These are phyloP conservation scores for Wasmannia auropunctata DNA, from an alignment of 1,140 invertebrate species.

Conservation along the genomic window DNA sequence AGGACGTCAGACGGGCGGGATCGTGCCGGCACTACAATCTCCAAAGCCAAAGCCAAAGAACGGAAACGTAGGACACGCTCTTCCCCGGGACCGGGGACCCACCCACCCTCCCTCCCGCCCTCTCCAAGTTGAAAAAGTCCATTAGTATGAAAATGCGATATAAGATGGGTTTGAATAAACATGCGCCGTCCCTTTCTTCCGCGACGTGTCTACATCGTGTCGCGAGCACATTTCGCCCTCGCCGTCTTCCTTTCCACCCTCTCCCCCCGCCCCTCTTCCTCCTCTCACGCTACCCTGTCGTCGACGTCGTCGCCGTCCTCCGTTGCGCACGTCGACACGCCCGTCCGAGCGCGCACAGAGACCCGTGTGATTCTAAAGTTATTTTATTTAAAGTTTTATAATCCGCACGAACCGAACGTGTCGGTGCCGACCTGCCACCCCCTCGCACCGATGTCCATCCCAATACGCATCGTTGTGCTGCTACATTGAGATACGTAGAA, in stretches of 20 bases:
- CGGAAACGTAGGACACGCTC: constrained; percentile 37
- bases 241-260: not conserved
- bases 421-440: not conserved
- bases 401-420: constrained; percentile 61
- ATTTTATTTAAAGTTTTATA: constrained; percentile 78
- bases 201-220: constrained; percentile 57
- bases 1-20: not conserved
- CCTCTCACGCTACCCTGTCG: not conserved
- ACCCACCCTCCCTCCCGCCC: not conserved
- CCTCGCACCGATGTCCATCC: not conserved
- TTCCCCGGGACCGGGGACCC: constrained; percentile 1
- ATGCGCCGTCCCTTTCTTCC: constrained; percentile 58
- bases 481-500: not conserved
- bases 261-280: too few relatives aligned
- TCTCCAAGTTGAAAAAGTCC: constrained; percentile 76
- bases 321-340: constrained; percentile 34
- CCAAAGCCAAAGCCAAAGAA: constrained; percentile 34
- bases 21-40: not conserved
- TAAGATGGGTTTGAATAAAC: constrained; percentile 78
- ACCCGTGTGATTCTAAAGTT: constrained; percentile 67
- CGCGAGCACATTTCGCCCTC: constrained; percentile 47
- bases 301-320: not conserved
- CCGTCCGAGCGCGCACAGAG: constrained; percentile 42
- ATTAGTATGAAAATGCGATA: constrained; percentile 80
- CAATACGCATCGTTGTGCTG: not conserved